phyloP scores from a whole-genome alignment of 2,888 invertebrate genomes.

The Scotopteryx bipunctaria region DNA sequence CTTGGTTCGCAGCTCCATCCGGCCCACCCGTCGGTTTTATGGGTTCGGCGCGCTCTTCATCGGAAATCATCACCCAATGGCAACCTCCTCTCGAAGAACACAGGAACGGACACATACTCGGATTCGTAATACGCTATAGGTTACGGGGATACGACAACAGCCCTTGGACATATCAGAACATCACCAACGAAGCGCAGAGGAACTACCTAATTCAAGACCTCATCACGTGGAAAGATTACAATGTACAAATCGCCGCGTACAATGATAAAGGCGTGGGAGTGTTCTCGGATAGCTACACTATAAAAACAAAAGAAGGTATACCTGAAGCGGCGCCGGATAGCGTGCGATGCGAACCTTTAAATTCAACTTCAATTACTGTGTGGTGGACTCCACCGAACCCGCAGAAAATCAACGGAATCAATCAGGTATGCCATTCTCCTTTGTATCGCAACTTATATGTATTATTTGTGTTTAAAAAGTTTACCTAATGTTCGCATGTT shows the following conservation, averaged over 20 bases:
- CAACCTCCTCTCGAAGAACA: conserved; percentile 97
- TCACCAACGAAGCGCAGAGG: conserved; percentile 95
- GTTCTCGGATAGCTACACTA: conserved; percentile 94
- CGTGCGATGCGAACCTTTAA: conserved; percentile 89
- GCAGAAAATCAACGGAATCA: conserved; percentile 98
- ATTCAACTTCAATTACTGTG: conserved; percentile 93
- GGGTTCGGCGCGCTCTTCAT: conserved; percentile 96
- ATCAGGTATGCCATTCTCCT: conserved; percentile 85
- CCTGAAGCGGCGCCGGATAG: conserved; percentile 96
- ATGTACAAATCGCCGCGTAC: conserved; percentile 97
- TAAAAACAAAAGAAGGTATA: conserved; percentile 97
- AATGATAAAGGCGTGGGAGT: conserved; percentile 98
- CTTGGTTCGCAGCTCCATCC: conserved; percentile 90
- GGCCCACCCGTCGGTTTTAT: conserved; percentile 97
- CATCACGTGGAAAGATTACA: conserved; percentile 99
- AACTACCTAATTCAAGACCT: conserved; percentile 95
- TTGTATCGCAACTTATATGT: neutral
- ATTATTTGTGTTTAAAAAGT: neutral
- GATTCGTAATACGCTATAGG: conserved; percentile 96
- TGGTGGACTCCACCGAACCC: conserved; percentile 99
- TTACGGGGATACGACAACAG: conserved; percentile 95
- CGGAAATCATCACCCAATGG: conserved; percentile 98
- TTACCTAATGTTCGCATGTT: conserved; percentile 14
- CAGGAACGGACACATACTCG: conserved; percentile 96
- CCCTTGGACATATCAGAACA: conserved; percentile 95